These are phyloP conservation scores for Orthosia gothica DNA, from an alignment of 2,888 invertebrate genomes.

Conservation along the genomic window DNA sequence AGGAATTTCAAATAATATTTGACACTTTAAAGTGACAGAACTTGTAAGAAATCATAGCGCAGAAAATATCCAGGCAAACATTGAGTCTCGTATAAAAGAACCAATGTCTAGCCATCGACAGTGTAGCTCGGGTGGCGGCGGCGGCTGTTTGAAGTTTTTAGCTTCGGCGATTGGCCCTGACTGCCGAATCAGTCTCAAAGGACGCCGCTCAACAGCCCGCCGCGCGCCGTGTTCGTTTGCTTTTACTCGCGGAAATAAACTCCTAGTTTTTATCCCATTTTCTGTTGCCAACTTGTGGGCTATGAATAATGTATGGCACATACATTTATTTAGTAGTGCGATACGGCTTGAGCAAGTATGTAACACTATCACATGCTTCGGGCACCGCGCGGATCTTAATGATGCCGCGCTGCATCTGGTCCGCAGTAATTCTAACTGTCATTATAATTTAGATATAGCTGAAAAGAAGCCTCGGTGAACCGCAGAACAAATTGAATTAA, in stretches of 20 bases:
- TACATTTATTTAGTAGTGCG: neutral
- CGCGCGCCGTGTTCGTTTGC: neutral
- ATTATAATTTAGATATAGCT: no score
- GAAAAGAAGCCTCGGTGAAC: no score
- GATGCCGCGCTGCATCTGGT: no score
- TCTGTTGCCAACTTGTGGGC: neutral
- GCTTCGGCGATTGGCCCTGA: neutral
- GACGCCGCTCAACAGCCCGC: conserved; percentile 6
- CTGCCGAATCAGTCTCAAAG: neutral
- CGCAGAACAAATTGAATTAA: no score
- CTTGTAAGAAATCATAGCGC: neutral
- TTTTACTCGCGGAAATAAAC: neutral
- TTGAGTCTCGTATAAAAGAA: neutral
- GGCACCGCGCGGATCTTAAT: conserved; percentile 4
- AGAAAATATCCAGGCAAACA: neutral
- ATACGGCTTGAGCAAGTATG: neutral
- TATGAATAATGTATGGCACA: conserved; percentile 9
- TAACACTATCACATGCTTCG: neutral
- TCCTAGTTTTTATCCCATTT: no score
- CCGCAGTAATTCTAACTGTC: no score
- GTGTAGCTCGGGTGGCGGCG: neutral
- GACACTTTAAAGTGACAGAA: neutral
- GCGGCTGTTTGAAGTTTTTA: no score
- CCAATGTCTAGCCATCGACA: neutral
- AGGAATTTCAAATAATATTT: neutral